Conservation (phyloP, 2,113 vertebrate genomes). For the Collichthys lucidus region DNA sequence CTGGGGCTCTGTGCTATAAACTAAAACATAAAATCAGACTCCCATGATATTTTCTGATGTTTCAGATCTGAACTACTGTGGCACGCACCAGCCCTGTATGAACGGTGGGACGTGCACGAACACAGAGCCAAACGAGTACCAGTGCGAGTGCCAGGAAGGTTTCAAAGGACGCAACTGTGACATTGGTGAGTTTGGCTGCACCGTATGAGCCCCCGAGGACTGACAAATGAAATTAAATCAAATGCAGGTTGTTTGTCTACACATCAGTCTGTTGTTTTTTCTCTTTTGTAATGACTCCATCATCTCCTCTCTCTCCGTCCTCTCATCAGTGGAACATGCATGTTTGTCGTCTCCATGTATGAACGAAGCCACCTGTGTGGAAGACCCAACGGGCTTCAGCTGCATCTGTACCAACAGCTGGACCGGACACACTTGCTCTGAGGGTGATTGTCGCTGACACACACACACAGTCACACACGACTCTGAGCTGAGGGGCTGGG, state of each 20-base stretch:
- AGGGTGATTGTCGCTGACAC: slow-evolving; percentile 74
- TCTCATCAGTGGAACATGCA: slow-evolving; percentile 83
- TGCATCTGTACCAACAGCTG: slow-evolving; percentile 82
- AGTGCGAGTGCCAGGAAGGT: slow-evolving; percentile 86
- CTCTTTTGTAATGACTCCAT: not conserved
- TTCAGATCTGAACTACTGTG: slow-evolving; percentile 88
- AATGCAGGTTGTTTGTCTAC: no score
- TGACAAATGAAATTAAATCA: not conserved
- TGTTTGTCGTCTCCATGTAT: slow-evolving; percentile 85
- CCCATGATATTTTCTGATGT: not conserved
- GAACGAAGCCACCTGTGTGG: slow-evolving; percentile 82
- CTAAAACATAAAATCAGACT: not conserved
- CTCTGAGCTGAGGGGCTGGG: slow-evolving; percentile 7
- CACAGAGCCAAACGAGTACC: slow-evolving; percentile 87
- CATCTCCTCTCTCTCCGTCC: slow-evolving; percentile 1
- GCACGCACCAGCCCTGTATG: slow-evolving; percentile 86
- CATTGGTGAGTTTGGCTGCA: slow-evolving; percentile 78
- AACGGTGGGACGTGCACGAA: slow-evolving; percentile 87
- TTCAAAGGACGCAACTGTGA: slow-evolving; percentile 85
- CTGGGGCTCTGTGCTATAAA: slow-evolving; percentile 9
- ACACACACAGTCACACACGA: slow-evolving; percentile 14
- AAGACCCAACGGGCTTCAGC: slow-evolving; percentile 81
- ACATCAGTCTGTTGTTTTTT: not conserved
- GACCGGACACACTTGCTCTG: slow-evolving; percentile 83
- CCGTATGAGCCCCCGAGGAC: no score